Base-by-base conservation (phyloP, 2,797 vertebrate genomes). In the Myotis pilosus region DNA sequence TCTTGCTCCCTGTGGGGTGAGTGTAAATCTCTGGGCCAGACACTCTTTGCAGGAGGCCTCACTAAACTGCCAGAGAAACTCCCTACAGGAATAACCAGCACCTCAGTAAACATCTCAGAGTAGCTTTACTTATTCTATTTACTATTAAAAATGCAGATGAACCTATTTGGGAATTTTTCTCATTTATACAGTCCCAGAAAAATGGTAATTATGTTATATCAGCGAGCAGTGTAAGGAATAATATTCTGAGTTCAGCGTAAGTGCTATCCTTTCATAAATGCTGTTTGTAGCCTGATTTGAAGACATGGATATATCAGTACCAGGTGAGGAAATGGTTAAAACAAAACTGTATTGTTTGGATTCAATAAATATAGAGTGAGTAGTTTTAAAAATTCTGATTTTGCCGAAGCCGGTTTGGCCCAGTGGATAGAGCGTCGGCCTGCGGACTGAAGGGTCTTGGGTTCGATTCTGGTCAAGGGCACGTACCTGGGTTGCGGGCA, bases 21-120 rank as follows among this genome's bases (percentile, higher is more conserved):
- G 2, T 38, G 20, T 41, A 68, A 89, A 62, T 44, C 36, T 55
- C 15, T 33, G 28, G 8, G 13, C 36, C n/a, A 36, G 25, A 53
- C 33, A 16, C 28, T 86, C 7, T 72, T 83, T 96, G 78, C 25
- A 80, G 53, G 64, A 81, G 10, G 9, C 30, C 57, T 91, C 69
- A 51, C 94, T 82, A 87, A 94, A 84, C 23, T 88, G 33, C 33
- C 33, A 91, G 53, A 8, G 75, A 89, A 87, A 85, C 5, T 78
- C 25, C 64, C 8, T 3, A 64, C n/a, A 87, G 41, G 8, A 60
- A 57, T 51, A 96, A 51, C 25, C 38, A 81, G 16, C 6, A 38
- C 85, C 44, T 82, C 38, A 51, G 36, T 41, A 85, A 91, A 72
- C 0, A 41, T 47, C 22, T 71, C 25, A 7, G 10, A 25, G 22